Evolutionary conservation across 2,797 vertebrate genomes (phyloP).

Genomic region (Urocyon cinereoargenteus): DNA sequence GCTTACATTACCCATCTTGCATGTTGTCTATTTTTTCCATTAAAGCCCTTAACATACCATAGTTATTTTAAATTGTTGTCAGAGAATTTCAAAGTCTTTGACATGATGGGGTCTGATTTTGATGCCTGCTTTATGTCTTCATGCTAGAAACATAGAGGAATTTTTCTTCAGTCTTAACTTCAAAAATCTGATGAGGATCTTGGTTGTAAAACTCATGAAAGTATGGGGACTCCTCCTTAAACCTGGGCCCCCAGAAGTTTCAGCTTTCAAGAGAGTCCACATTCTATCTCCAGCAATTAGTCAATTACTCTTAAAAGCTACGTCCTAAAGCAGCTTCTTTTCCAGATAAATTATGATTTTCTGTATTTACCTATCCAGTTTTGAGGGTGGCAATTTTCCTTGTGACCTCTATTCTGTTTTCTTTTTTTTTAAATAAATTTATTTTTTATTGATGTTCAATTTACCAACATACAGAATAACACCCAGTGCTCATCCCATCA

Average conservation of each 20-base stretch:
- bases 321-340: neutral
- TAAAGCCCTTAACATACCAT: neutral
- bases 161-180: neutral
- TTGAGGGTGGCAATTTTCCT: neutral
- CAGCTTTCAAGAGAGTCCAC: neutral
- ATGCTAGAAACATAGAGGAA: neutral
- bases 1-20: neutral
- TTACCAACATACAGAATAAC: no score
- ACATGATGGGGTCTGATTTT: neutral
- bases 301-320: neutral
- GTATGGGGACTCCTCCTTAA: neutral
- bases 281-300: neutral
- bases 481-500: no score
- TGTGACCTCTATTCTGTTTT: neutral
- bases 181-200: neutral
- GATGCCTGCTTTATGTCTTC: neutral
- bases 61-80: neutral
- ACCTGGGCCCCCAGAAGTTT: neutral
- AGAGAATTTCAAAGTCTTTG: neutral
- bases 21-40: neutral
- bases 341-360: neutral
- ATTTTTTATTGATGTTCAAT: no score
- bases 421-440: no score
- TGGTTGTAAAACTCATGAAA: neutral
- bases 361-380: neutral